Conservation (phyloP, 1,140 invertebrate species). For the Microplitis mediator region DNA sequence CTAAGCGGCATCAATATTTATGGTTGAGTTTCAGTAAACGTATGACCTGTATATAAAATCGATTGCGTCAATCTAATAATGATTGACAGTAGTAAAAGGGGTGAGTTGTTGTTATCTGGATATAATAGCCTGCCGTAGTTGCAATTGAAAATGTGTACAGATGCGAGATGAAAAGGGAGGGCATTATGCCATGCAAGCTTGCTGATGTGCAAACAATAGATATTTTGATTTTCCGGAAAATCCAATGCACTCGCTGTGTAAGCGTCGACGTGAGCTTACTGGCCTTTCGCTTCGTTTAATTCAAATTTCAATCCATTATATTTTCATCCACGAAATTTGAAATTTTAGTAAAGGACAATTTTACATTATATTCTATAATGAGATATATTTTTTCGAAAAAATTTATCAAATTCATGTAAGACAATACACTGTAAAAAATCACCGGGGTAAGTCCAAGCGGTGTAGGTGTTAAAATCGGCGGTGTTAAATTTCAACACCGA, state of each 20-base stretch:
- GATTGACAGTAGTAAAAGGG: background rate
- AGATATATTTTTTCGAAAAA: no score
- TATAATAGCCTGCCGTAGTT: background rate
- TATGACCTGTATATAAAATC: background rate
- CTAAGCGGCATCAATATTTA: background rate
- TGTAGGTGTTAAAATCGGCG: no score
- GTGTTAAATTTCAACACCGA: no score
- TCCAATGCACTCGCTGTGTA: conserved; percentile 1
- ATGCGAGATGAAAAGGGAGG: background rate
- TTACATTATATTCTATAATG: no score
- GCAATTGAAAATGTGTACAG: background rate
- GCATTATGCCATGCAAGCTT: background rate
- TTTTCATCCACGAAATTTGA: background rate
- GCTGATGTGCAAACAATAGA: conserved; percentile 7
- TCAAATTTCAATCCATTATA: background rate
- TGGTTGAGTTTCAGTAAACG: background rate
- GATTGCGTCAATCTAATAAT: background rate
- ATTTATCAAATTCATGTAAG: no score
- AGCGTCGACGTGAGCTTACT: background rate
- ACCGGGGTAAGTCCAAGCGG: no score
- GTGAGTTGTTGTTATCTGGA: background rate
- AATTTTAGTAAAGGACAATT: background rate
- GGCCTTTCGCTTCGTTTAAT: conserved; percentile 13
- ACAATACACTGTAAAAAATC: no score
- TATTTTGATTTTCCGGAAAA: conserved; percentile 18